These are phyloP conservation scores for Amazona finschi DNA, from an alignment of 2,797 vertebrate genomes.

Conservation along the genomic window DNA sequence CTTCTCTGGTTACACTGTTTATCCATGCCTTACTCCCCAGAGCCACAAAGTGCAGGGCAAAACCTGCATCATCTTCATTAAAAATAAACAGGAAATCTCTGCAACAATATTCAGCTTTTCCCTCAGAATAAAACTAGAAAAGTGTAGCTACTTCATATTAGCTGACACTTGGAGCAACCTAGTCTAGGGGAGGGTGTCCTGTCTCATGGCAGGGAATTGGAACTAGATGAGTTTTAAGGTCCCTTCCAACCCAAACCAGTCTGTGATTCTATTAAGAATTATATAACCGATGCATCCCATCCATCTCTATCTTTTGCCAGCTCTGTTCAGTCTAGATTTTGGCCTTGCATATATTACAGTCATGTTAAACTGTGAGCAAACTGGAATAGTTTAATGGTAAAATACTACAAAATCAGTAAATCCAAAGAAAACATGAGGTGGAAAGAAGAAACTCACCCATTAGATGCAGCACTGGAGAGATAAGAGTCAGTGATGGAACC, in stretches of 20 bases:
- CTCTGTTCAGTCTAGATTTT: not conserved
- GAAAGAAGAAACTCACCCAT: not conserved
- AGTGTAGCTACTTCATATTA: not conserved
- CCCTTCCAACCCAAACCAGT: not conserved
- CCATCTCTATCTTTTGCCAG: not conserved
- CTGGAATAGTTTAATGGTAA: not conserved
- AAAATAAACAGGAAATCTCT: not conserved
- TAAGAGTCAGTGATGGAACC: accelerated
- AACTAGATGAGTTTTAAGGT: not conserved
- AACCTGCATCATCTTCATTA: not conserved
- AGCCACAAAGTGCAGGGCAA: not conserved
- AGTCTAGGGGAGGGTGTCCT: not conserved
- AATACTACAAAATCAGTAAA: not conserved
- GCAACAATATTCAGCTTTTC: not conserved
- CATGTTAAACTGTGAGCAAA: not conserved
- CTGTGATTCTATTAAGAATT: not conserved
- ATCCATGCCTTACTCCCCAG: not conserved
- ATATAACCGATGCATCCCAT: not conserved
- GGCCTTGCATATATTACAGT: not conserved
- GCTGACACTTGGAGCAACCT: not conserved
- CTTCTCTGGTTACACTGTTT: not conserved
- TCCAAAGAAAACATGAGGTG: not conserved
- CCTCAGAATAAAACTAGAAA: not conserved
- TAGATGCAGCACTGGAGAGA: not conserved
- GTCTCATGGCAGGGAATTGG: not conserved